Conservation (phyloP, 2,888 invertebrate species). For the Tetranychus piercei region DNA sequence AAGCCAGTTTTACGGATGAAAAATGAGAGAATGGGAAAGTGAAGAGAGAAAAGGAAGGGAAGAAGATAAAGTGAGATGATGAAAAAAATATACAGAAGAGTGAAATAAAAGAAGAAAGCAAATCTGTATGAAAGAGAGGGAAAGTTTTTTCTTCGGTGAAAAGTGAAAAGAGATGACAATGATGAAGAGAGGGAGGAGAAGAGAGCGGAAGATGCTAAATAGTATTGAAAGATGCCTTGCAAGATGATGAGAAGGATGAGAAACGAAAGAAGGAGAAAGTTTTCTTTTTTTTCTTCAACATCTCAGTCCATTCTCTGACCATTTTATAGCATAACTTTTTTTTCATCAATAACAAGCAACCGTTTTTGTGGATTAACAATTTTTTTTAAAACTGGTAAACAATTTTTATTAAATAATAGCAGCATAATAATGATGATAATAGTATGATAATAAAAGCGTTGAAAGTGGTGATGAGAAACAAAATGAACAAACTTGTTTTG, state of each 20-base stretch:
- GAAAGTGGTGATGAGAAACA: background rate
- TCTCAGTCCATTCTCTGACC: background rate
- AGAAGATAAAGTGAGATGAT: background rate
- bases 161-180: slow-evolving; percentile 2
- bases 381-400: background rate
- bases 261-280: background rate
- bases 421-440: background rate
- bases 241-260: background rate
- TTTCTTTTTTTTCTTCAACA: background rate
- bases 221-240: background rate
- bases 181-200: slow-evolving; percentile 11
- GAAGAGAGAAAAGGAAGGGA: slow-evolving; percentile 9
- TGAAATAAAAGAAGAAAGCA: slow-evolving; percentile 5
- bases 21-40: slow-evolving; percentile 7
- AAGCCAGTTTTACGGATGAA: background rate
- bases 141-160: background rate
- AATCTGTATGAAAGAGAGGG: slow-evolving; percentile 11
- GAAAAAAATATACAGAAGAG: background rate
- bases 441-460: background rate
- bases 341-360: background rate
- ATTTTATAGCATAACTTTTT: background rate
- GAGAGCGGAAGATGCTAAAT: slow-evolving; percentile 8
- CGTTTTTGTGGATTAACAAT: background rate
- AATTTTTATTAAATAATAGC: background rate
- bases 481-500: background rate